These are phyloP conservation scores for Drosophila mimica DNA, from an alignment of 2,888 invertebrate genomes.

Conservation along the genomic window DNA sequence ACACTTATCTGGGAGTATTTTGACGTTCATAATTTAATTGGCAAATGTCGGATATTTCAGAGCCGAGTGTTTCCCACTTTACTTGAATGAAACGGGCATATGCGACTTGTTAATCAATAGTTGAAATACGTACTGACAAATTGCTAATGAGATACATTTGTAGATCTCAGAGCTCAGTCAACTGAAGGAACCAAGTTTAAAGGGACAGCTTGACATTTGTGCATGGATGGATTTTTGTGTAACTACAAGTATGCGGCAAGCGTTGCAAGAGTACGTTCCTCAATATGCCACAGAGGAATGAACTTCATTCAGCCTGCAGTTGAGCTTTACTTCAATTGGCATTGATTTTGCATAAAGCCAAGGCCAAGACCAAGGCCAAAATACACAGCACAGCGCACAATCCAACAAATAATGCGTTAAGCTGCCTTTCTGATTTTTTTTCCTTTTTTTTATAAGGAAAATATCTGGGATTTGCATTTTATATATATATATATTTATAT, in stretches of 20 bases:
- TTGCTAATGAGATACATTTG: neutral
- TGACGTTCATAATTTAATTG: neutral
- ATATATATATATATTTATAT: neutral
- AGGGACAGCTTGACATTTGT: constrained; percentile 1
- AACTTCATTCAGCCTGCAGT: constrained; percentile 19
- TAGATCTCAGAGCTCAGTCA: neutral
- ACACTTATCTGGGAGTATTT: neutral
- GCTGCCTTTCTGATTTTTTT: constrained; percentile 13
- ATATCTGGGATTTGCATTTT: neutral
- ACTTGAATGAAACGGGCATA: neutral
- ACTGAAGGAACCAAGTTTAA: constrained; percentile 4
- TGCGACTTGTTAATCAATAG: neutral
- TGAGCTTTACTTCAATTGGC: constrained; percentile 18
- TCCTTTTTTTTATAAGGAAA: neutral
- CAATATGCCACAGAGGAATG: constrained; percentile 24
- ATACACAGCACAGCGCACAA: neutral
- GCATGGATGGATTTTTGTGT: neutral
- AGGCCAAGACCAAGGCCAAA: constrained; percentile 23
- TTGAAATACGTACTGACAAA: neutral
- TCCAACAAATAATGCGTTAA: constrained; percentile 17
- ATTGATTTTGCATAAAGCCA: constrained; percentile 38
- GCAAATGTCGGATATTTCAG: neutral
- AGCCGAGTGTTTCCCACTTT: neutral
- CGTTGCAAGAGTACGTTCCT: neutral
- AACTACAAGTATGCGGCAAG: neutral